Base-by-base conservation (phyloP, 2,113 vertebrate genomes). In the Xenopus laevis region DNA sequence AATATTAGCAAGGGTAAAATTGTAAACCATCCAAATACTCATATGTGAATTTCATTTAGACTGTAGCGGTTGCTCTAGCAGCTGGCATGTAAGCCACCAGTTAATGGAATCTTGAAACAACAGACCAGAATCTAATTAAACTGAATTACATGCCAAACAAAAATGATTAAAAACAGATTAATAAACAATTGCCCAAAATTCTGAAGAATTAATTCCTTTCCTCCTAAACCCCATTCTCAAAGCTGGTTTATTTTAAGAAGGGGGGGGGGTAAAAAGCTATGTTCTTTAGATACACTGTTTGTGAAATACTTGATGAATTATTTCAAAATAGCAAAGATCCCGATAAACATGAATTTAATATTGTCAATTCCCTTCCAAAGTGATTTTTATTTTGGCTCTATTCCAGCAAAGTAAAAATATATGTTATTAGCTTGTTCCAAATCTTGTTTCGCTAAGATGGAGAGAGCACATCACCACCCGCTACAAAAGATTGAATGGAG, bases 1-100 rank as follows among this genome's bases (percentile, higher is more conserved):
- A 88, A 90, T 91, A 93, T 92, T 91, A 92, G 88, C 91, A 91
- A 90, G 89, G 90, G 90, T 91, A 91, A 91, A 91, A 92, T 92
- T 92, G 89, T 87, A 90, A 91, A 89, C 87, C 86, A 91, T 91
- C 88, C 87, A 89, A 91, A 90, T 88, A 89, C 89, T 90, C 89
- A 85, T 68, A 87, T 91, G 91, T 86, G 89, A 88, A 90, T 92
- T 91, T 92, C 89, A 89, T 91, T 90, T 91, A 87, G 88, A 91
- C 84, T 87, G 23, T 90, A 87, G 89, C 87, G 88, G 87, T 85
- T 91, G 88, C 85, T 87, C 86, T 84, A 84, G 85, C 91, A 91
- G 89, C 90, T 93, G 88, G 87, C 87, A 88, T 83, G 84, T 85
- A 90, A 93, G 89, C 91, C 87, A 86, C 81, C 82, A 85, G 89